Evolutionary conservation across 1,140 invertebrate genomes (phyloP), one percentile per base, ranked within the genome.

Genomic region (Dysdera silvatica): DNA sequence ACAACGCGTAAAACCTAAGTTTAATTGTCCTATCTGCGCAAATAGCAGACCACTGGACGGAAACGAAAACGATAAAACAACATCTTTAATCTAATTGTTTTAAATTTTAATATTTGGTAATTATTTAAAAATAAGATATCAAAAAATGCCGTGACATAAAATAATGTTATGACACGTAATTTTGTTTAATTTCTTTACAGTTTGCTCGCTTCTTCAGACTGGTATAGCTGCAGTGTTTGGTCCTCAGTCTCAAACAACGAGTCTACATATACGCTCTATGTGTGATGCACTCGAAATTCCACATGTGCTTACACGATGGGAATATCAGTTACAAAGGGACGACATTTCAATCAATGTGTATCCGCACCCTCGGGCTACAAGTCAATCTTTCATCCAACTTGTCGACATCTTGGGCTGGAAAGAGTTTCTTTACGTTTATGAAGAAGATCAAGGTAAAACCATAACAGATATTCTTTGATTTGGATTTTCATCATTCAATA

Each of bases 281-380:
- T 95, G 91, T 74, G 92, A 95, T 77, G 89, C 91, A 23, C 90
- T 95, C 85, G 92, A 95, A 78, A 87, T 95, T 69, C 92, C 92
- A 1, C 91, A 96, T 76, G 81, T 97, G 70, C 90, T 95, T 77
- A 92, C 91, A 55, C 82, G 91, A 65, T 95, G 91, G 90, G 89
- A 94, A 76, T 91, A 87, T 74, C 79, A 87, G 45, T 81, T 90
- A 48, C 77, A 68, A 68, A 80, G 89, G 47, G 88, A 92, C 74
- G 91, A 88, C 70, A 93, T 89, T 74, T 83, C 93, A 26, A 89
- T 97, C 68, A 96, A 95, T 79, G 81, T 97, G 18, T 93, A 92
- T 79, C 93, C 93, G 0, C 89, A 95, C 79, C 90, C 91, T 14
- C 85, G 85, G 52, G 86, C 87, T n/a, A 78, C 96, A 18, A 91